These are phyloP conservation scores for Cottoperca gobio DNA, from an alignment of 2,797 vertebrate species.

Conservation along the genomic window DNA sequence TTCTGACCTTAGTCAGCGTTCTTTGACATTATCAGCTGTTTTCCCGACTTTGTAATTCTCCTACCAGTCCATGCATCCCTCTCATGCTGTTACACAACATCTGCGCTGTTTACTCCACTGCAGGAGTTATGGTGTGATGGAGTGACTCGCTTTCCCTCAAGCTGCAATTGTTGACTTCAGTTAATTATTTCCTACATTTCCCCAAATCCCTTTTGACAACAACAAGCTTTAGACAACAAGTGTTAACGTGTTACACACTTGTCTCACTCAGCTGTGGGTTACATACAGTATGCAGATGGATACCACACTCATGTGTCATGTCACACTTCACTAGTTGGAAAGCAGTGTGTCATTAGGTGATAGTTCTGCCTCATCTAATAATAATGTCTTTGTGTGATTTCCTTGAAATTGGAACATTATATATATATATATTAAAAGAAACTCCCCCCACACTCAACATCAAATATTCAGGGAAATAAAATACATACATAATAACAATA, in stretches of 20 bases:
- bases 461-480: too few species aligned
- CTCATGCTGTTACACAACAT: slow-evolving; percentile 10
- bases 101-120: slow-evolving; percentile 2
- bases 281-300: background rate
- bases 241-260: slow-evolving; percentile 30
- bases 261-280: slow-evolving; percentile 15
- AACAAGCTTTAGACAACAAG: slow-evolving; percentile 16
- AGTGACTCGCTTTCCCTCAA: slow-evolving; percentile 50
- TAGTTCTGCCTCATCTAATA: too few species aligned
- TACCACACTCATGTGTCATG: too few species aligned
- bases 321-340: background rate
- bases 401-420: background rate
- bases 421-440: too few species aligned
- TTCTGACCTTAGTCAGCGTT: background rate
- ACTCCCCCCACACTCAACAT: too few species aligned
- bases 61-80: background rate
- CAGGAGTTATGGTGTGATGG: slow-evolving; percentile 14
- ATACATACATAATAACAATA: too few species aligned
- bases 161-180: slow-evolving; percentile 11
- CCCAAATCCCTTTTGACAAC: slow-evolving; percentile 28
- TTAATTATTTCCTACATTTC: slow-evolving; percentile 39
- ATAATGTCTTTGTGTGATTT: background rate
- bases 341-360: background rate
- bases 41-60: background rate
- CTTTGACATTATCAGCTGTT: background rate